Evolutionary conservation across 2,888 invertebrate genomes (phyloP), one percentile per base, ranked within the genome.

Genomic region (Torymus texanus): DNA sequence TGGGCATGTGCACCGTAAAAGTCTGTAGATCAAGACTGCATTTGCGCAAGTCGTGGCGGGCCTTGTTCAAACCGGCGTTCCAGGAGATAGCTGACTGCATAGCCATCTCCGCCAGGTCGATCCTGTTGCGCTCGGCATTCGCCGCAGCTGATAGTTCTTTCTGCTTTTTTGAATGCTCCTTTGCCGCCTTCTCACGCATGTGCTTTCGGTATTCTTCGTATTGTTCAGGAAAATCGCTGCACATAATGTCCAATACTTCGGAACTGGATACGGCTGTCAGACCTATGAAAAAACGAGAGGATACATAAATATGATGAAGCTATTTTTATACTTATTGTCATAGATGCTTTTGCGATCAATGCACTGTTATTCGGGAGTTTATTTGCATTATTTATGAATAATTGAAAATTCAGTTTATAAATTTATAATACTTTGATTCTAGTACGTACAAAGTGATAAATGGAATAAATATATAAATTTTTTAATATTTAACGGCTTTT

Each of bases 211-310:
- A 96, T 87, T 98, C 98, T 90, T 97, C 96, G 88, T 97, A 98
- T 88, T 98, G 98, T 81, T 96, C 96, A 63, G 97, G 97, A 91
- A 98, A 99, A 91, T 99, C 99, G 53, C 95, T 94, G 84, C 95
- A 94, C 97, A 99, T 97, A 77, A 99, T 95, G 88, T 99, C 98
- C 84, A 98, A 92, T 68, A 99, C 97, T 90, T 98, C 98, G 68
- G 97, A 95, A 81, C 96, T 97, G 86, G 95, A 94, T 5, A 98
- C 94, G 0, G 98, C 98, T 1, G 98, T 98, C 83, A 98, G 91
- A 83, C 97, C 94, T 94, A 84, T 14, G 8, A 2, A 53, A 5
- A 8, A 8, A 41, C 41, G 41, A 41, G 41, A 41, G 8, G 41
- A 41, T 41, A 41, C 8, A 8, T 41, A 41, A 41, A 41, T 21